Conservation (phyloP, 2,113 vertebrate species). For the Hippocampus comes region DNA sequence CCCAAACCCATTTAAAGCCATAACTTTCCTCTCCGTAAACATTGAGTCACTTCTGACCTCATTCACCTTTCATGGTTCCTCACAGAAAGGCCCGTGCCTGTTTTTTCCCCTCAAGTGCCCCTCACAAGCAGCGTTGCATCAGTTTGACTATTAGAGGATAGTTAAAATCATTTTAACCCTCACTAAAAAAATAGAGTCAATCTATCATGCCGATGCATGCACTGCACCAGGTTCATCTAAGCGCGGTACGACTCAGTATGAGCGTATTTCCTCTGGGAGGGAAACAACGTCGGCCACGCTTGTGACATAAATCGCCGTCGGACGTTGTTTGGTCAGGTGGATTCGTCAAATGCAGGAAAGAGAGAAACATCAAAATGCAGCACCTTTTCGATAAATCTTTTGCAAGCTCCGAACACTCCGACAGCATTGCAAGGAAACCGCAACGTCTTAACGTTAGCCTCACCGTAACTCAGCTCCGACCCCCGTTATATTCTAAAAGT, state of each 20-base stretch:
- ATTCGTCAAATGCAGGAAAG: no score
- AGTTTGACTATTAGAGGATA: neutral
- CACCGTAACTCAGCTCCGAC: no score
- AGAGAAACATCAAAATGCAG: no score
- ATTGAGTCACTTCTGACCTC: neutral
- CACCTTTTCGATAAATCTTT: no score
- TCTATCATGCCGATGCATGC: neutral
- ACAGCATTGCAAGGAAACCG: neutral
- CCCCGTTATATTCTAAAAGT: no score
- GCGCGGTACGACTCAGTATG: neutral
- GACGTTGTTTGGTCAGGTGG: neutral
- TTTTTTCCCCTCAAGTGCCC: neutral
- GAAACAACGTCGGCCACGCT: neutral
- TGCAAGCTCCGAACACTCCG: neutral
- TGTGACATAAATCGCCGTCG: neutral
- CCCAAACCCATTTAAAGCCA: neutral
- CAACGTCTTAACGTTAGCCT: no score
- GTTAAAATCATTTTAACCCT: neutral
- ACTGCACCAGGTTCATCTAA: neutral
- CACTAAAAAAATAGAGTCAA: neutral
- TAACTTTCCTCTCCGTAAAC: conserved; percentile 4
- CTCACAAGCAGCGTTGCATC: neutral
- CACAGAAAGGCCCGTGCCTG: neutral
- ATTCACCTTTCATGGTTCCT: conserved; percentile 3
- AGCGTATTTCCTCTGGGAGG: neutral